Conservation (phyloP, 2,888 invertebrate genomes). For the Caenorhabditis doughertyi region DNA sequence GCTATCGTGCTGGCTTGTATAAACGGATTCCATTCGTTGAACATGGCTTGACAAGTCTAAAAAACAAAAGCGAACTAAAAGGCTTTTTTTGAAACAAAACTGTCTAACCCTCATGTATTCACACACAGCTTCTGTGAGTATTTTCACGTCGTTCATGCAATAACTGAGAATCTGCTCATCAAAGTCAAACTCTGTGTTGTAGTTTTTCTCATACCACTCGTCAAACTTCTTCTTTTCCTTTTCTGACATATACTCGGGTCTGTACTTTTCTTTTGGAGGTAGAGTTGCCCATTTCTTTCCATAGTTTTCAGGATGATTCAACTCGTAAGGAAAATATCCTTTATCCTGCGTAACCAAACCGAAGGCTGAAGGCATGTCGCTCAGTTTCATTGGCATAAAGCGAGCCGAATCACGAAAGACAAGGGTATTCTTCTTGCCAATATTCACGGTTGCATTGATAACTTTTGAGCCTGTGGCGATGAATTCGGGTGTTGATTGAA, state of each 20-base stretch:
- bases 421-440: no score
- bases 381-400: background rate
- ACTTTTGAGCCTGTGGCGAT: no score
- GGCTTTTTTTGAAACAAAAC: background rate
- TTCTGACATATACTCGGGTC: background rate
- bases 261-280: conserved; percentile 1
- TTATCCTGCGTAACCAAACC: background rate
- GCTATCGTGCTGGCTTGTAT: background rate
- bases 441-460: no score
- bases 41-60: background rate
- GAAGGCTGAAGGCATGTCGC: background rate
- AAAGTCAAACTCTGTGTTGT: conserved; percentile 4
- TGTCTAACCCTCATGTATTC: background rate
- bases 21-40: conserved; percentile 1
- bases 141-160: background rate
- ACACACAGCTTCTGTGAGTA: background rate
- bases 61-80: background rate
- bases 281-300: background rate
- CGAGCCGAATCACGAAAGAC: no score
- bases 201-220: background rate
- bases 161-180: conserved; percentile 9
- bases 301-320: conserved; percentile 11
- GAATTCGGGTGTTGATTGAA: no score
- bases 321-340: conserved; percentile 18
- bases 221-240: background rate